phyloP scores from a whole-genome alignment of 2,888 invertebrate species.

The Drosophila yooni region DNA sequence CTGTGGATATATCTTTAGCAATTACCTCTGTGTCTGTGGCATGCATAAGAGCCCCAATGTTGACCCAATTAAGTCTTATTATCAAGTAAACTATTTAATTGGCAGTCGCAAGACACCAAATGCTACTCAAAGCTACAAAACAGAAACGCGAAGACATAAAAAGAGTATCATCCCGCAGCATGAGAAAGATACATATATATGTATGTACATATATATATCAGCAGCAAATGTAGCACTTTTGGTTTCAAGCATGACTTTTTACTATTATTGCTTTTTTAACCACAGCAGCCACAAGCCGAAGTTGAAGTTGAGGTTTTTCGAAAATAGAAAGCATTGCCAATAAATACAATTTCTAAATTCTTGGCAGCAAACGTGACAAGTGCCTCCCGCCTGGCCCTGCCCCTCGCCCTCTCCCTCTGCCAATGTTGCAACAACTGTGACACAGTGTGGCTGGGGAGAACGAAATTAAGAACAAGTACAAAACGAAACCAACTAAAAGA shows the following conservation, averaged over 20 bases:
- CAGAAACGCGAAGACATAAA: background rate
- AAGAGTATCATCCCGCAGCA: constrained; percentile 11
- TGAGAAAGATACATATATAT: background rate
- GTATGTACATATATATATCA: background rate
- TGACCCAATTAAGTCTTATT: constrained; percentile 75
- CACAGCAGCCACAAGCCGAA: constrained; percentile 23
- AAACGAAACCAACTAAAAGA: constrained; percentile 42
- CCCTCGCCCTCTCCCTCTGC: background rate
- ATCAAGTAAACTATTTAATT: constrained; percentile 58
- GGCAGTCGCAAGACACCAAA: constrained; percentile 24
- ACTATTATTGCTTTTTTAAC: constrained; percentile 39
- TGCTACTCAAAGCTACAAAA: constrained; percentile 9
- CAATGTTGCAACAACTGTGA: background rate
- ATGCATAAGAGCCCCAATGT: constrained; percentile 33
- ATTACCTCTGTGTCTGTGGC: constrained; percentile 15
- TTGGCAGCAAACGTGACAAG: constrained; percentile 74
- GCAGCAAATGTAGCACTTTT: constrained; percentile 60
- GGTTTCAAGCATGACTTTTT: constrained; percentile 65
- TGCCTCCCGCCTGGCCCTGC: constrained; percentile 14
- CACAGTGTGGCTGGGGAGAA: constrained; percentile 17
- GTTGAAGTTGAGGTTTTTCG: constrained; percentile 35
- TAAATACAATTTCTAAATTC: constrained; percentile 74
- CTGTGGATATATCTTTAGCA: constrained; percentile 10
- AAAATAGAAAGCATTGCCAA: constrained; percentile 75
- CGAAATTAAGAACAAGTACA: constrained; percentile 17